Base-by-base conservation (phyloP, 2,113 vertebrate species). In the Lota lota region DNA sequence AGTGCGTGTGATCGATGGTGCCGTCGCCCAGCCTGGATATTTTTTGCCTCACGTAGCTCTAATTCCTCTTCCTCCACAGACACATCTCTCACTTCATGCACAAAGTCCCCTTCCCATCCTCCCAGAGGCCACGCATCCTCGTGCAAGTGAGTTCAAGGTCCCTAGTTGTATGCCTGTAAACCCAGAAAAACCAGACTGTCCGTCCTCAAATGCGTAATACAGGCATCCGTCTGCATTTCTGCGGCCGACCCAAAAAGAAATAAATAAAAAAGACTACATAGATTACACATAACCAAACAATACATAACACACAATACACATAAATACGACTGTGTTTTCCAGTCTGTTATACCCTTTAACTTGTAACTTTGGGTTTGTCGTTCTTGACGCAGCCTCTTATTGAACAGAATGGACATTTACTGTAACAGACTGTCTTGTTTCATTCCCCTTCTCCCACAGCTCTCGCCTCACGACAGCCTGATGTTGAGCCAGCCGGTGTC, bases 71-170 rank as follows among this genome's bases (percentile, higher is more conserved):
- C 84, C 78, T 71, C 88, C 88, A 10, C 88, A 99, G 97, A 87
- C 97, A 98, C 88, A 96, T 99, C 91, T 98, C 94, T 74, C 95
- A 99, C 83, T 99, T 99, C 81, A 99, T 99, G 97, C 96, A 99
- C 89, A 98, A 97, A 89, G 95, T 97, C 89, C 97, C 97, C 79
- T 99, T 99, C 87, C 97, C 97, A 47, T 99, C 96, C 64, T 93
- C 95, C 76, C 97, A 99, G 86, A 94, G 97, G 83, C 97, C 96
- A 87, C 93, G 97, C 79, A 99, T 99, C 87, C 91, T 99, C 68
- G 97, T 99, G 79, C 97, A 99, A 93, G 97, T 98, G 85, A 85
- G 91, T 63, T 59, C 6, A 62, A 12, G 17, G 11, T 62, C 17
- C 22, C 61, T 21, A 14, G 59, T 4, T 24, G 7, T 61, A 12